Conservation (phyloP, 2,888 invertebrate genomes). For the Agonopterix arenella region DNA sequence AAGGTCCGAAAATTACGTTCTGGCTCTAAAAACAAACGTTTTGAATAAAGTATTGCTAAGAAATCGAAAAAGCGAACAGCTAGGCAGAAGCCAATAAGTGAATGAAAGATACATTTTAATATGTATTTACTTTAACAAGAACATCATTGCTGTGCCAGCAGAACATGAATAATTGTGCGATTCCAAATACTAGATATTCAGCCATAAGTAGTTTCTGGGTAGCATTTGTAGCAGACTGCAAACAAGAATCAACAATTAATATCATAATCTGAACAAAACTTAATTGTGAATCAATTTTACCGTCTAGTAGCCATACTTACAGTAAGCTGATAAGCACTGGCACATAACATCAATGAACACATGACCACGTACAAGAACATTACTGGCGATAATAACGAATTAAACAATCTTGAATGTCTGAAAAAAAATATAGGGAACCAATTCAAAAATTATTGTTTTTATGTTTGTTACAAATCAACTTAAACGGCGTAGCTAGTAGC, state of each 20-base stretch:
- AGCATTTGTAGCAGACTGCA: slow-evolving; percentile 43
- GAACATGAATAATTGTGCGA: slow-evolving; percentile 55
- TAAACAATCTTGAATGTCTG: slow-evolving; percentile 53
- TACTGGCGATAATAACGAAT: slow-evolving; percentile 57
- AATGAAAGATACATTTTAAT: neutral
- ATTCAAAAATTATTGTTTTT: neutral
- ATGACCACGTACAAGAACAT: slow-evolving; percentile 62
- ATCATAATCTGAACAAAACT: no score
- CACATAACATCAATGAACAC: slow-evolving; percentile 57
- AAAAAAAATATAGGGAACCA: slow-evolving; percentile 15
- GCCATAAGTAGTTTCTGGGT: slow-evolving; percentile 52
- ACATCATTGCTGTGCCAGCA: slow-evolving; percentile 66
- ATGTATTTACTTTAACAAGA: slow-evolving; percentile 38
- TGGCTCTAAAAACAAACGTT: slow-evolving; percentile 31
- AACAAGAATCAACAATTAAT: slow-evolving; percentile 3
- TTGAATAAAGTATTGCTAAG: neutral
- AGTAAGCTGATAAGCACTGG: slow-evolving; percentile 56
- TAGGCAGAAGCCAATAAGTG: neutral
- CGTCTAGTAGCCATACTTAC: slow-evolving; percentile 26
- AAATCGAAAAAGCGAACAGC: neutral
- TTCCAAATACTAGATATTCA: slow-evolving; percentile 56
- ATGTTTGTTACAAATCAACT: neutral
- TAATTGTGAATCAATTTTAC: no score
- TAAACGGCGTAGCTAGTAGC: no score
- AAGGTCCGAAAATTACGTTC: slow-evolving; percentile 43